These are phyloP conservation scores for Thrips palmi DNA, from an alignment of 1,140 invertebrate species.

Conservation along the genomic window DNA sequence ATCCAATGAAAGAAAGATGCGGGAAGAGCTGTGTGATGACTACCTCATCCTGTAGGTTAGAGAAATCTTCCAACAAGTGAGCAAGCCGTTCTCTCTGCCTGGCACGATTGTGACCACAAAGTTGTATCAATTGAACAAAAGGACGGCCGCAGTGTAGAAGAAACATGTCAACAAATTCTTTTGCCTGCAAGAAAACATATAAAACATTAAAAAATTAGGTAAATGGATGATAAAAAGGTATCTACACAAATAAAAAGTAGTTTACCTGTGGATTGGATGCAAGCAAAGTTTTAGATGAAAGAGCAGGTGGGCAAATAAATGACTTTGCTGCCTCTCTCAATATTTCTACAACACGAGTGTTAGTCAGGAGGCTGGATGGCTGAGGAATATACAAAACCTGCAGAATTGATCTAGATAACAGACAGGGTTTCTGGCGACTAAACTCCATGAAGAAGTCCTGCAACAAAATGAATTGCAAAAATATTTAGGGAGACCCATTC, in stretches of 20 bases:
- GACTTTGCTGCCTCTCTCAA: constrained; percentile 64
- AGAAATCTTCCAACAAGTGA: constrained; percentile 74
- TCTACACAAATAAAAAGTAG: background rate
- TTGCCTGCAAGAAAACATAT: constrained; percentile 32
- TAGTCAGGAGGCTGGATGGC: constrained; percentile 26
- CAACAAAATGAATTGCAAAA: constrained; percentile 16
- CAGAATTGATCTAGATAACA: constrained; percentile 80
- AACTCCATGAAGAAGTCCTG: constrained; percentile 92
- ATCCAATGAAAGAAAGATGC: background rate
- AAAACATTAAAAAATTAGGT: background rate
- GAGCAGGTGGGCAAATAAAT: constrained; percentile 75
- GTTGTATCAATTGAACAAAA: constrained; percentile 71
- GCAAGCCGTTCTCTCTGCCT: constrained; percentile 86
- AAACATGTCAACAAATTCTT: constrained; percentile 77
- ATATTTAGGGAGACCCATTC: background rate
- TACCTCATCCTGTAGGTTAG: constrained; percentile 83
- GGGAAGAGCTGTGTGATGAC: background rate
- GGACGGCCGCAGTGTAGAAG: constrained; percentile 71
- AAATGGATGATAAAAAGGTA: too few relatives aligned
- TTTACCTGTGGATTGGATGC: constrained; percentile 38
- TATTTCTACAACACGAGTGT: constrained; percentile 48
- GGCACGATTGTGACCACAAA: constrained; percentile 87
- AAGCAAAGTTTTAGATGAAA: constrained; percentile 46
- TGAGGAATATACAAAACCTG: constrained; percentile 60
- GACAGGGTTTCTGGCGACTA: constrained; percentile 71